Conservation (phyloP, 1,140 invertebrate species). For the Zeugodacus cucurbitae region DNA sequence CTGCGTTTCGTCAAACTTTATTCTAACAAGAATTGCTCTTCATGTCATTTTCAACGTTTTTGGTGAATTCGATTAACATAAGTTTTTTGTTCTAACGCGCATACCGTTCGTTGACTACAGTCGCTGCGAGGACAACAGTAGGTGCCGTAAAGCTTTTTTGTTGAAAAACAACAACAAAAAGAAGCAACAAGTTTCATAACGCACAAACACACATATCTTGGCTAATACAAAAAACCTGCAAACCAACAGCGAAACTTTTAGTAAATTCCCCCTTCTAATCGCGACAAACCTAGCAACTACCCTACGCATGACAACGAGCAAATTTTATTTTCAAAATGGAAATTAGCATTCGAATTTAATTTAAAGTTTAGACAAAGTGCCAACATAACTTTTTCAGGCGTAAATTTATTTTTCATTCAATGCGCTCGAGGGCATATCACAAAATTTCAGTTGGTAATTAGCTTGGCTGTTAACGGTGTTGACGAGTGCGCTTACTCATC, state of each 20-base stretch:
- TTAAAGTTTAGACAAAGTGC: background rate
- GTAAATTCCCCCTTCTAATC: background rate
- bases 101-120: background rate
- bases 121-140: background rate
- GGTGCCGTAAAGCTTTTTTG: background rate
- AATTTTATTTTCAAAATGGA: background rate
- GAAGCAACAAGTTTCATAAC: background rate
- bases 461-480: background rate
- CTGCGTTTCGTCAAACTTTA: background rate
- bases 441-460: background rate
- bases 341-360: conserved; percentile 31
- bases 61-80: background rate
- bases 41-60: background rate
- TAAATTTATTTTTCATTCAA: background rate
- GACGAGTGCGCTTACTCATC: background rate
- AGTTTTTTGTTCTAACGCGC: background rate
- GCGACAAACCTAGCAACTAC: background rate
- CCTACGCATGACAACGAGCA: background rate
- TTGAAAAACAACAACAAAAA: background rate
- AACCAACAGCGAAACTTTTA: background rate
- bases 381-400: background rate
- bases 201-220: background rate
- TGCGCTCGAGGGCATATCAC: background rate
- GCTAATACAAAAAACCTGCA: background rate
- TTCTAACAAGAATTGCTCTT: background rate